Percentiles rank a stretch among this genome's conserved stretches.
Evolutionary conservation across 2,113 vertebrate genomes (phyloP).

Genomic region (Neoarius graeffei): DNA sequence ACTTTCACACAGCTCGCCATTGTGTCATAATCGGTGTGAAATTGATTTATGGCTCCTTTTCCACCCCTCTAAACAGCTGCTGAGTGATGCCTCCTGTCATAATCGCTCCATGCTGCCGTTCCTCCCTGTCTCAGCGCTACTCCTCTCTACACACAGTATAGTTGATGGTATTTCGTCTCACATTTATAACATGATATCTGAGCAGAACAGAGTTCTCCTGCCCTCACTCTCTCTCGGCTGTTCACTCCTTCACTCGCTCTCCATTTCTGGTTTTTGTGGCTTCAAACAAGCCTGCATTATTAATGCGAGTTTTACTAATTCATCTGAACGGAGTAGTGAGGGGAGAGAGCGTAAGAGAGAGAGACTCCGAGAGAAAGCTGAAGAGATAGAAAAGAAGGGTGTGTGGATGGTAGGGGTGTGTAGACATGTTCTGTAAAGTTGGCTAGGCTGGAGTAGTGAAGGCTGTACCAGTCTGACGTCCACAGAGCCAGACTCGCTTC

Average conservation of each 20-base stretch:
- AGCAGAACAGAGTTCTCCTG: conserved; percentile 46
- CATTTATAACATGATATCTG: conserved; percentile 58
- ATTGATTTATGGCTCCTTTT: conserved; percentile 67
- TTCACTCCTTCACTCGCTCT: conserved; percentile 44
- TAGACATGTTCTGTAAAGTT: conserved; percentile 41
- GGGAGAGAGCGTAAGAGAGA: conserved; percentile 19
- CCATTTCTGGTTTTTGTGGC: conserved; percentile 55
- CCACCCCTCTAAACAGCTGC: conserved; percentile 64
- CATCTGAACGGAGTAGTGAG: conserved; percentile 50
- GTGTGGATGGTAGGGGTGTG: conserved; percentile 18
- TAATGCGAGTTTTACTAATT: conserved; percentile 62
- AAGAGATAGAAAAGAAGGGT: conserved; percentile 15
- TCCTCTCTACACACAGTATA: conserved; percentile 46
- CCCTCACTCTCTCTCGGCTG: conserved; percentile 12
- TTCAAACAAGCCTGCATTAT: conserved; percentile 63
- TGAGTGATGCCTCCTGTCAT: conserved; percentile 65
- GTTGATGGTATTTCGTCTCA: conserved; percentile 59
- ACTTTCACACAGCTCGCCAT: conserved; percentile 56
- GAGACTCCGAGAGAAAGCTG: conserved; percentile 9
- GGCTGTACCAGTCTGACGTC: conserved; percentile 41
- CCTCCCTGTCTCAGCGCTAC: conserved; percentile 39
- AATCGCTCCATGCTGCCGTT: conserved; percentile 54
- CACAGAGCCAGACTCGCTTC: conserved; percentile 36
- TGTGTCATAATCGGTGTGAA: conserved; percentile 63
- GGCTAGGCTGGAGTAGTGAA: conserved; percentile 29